These are phyloP conservation scores for Podabrus alpinus DNA, from an alignment of 2,888 invertebrate genomes.

Conservation along the genomic window DNA sequence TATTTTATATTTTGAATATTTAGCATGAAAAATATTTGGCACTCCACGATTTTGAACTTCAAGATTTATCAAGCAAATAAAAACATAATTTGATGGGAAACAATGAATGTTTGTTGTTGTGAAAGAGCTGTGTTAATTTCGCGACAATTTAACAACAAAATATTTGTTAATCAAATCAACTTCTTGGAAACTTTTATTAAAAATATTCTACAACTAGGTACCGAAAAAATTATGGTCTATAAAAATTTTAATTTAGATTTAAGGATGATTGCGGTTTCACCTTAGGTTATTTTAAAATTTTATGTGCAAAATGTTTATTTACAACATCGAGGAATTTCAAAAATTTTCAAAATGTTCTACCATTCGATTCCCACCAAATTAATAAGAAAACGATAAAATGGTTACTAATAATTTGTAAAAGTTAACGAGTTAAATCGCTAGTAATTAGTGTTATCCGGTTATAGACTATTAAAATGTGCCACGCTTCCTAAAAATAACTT, in stretches of 20 bases:
- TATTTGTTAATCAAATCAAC: not conserved
- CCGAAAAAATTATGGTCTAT: not conserved
- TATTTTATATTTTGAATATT: not conserved
- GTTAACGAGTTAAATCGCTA: not conserved
- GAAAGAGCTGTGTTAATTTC: not conserved
- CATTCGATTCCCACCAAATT: not conserved
- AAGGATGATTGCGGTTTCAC: not conserved
- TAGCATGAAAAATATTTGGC: not conserved
- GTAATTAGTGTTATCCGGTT: not conserved
- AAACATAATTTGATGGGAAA: not conserved
- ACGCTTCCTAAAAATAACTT: not conserved
- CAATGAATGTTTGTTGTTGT: not conserved
- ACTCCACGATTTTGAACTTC: not conserved
- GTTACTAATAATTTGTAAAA: not conserved
- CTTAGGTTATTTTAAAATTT: not conserved
- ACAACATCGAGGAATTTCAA: not conserved
- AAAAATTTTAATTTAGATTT: not conserved
- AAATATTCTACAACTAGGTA: not conserved
- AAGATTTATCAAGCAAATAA: not conserved
- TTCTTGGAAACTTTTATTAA: not conserved
- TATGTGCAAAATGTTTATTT: not conserved
- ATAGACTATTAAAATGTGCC: not conserved
- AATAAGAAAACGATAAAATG: not conserved
- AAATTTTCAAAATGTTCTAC: not conserved
- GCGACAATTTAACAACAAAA: not conserved